Conservation (phyloP, 2,797 vertebrate genomes). For the Pseudochirops cupreus region DNA sequence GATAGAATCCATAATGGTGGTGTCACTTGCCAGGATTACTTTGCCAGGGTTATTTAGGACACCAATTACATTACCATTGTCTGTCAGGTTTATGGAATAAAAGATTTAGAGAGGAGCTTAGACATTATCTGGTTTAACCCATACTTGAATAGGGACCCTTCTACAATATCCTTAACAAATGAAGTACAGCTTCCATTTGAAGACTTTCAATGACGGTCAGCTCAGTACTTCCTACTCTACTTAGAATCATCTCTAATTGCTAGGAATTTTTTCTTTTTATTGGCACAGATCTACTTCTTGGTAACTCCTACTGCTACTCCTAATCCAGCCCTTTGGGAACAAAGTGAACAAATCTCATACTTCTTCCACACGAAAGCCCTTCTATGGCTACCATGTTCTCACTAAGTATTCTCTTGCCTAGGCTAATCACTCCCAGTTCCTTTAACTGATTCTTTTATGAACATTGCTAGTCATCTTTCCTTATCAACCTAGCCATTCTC, state of each 20-base stretch:
- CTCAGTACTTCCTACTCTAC: background rate
- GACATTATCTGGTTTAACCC: background rate
- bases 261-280: background rate
- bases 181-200: background rate
- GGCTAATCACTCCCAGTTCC: background rate
- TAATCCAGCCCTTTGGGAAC: background rate
- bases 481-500: background rate
- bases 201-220: background rate
- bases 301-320: background rate
- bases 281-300: background rate
- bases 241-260: background rate
- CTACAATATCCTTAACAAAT: background rate
- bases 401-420: background rate
- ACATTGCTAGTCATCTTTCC: background rate
- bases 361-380: background rate
- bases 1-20: background rate
- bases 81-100: background rate
- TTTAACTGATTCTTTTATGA: background rate
- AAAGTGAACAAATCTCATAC: background rate
- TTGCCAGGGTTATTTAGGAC: background rate
- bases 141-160: background rate
- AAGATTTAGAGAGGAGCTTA: background rate
- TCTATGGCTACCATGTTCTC: background rate
- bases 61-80: background rate
- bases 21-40: background rate